Conservation (phyloP, 2,888 invertebrate species). For the Tachina grossa region DNA sequence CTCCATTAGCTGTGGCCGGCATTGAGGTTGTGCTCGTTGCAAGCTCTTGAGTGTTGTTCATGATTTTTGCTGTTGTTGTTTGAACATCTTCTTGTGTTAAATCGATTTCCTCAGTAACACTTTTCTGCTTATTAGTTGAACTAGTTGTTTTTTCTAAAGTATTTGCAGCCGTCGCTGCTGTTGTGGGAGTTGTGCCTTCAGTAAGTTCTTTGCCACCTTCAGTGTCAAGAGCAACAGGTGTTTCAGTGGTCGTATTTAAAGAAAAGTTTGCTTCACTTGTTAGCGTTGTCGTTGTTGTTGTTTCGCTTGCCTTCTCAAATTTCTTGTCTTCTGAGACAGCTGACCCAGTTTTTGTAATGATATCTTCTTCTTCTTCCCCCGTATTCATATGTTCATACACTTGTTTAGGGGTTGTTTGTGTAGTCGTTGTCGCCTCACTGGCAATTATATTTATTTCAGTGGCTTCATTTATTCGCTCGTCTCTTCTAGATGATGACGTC, state of each 20-base stretch:
- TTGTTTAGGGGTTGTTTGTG: slow-evolving; percentile 42
- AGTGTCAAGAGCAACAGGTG: slow-evolving; percentile 71
- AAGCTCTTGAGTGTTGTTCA: slow-evolving; percentile 66
- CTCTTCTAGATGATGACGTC: slow-evolving; percentile 60
- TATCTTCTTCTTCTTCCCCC: background rate
- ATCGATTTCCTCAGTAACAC: slow-evolving; percentile 36
- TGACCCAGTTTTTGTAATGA: slow-evolving; percentile 56
- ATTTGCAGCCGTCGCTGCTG: slow-evolving; percentile 1
- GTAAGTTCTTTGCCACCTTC: slow-evolving; percentile 53
- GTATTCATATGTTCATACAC: background rate
- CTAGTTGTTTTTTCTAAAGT: slow-evolving; percentile 4
- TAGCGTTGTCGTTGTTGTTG: slow-evolving; percentile 24
- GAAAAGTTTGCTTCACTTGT: slow-evolving; percentile 54
- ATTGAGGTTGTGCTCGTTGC: slow-evolving; percentile 24
- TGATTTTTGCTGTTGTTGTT: slow-evolving; percentile 38
- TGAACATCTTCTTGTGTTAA: slow-evolving; percentile 33
- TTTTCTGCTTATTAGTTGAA: slow-evolving; percentile 1
- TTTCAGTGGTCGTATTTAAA: slow-evolving; percentile 53
- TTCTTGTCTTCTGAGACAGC: slow-evolving; percentile 19
- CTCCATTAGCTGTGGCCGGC: slow-evolving; percentile 24
- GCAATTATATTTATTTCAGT: slow-evolving; percentile 23
- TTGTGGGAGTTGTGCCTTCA: slow-evolving; percentile 44
- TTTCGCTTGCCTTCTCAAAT: slow-evolving; percentile 63
- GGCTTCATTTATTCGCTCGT: slow-evolving; percentile 57
- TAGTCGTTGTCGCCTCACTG: slow-evolving; percentile 33